phyloP scores from a whole-genome alignment of 2,888 invertebrate species.

The Sussaba pulchella region DNA sequence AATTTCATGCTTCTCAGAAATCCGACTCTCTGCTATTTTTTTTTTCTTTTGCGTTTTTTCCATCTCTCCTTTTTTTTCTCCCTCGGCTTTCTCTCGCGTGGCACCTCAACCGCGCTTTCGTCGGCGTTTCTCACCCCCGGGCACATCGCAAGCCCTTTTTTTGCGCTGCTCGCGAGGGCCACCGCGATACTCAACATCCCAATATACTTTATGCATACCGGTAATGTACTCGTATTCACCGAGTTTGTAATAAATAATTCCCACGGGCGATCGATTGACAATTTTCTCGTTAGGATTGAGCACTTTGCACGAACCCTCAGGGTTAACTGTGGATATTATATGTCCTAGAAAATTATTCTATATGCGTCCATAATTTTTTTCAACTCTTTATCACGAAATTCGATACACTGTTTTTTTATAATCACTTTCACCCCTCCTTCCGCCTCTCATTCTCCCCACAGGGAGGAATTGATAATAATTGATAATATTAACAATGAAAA shows the following conservation, averaged over 20 bases:
- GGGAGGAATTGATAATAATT: background rate
- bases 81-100: conserved; percentile 50
- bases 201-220: background rate
- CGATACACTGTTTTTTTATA: too few relatives aligned
- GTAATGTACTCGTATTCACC: conserved; percentile 33
- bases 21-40: conserved; percentile 69
- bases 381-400: background rate
- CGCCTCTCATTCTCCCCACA: too few relatives aligned
- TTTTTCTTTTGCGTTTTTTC: conserved; percentile 5
- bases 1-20: conserved; percentile 83
- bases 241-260: conserved; percentile 36
- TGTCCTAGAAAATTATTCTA: background rate
- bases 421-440: too few relatives aligned
- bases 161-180: conserved; percentile 35
- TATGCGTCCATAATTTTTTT: too few relatives aligned
- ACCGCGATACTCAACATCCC: conserved; percentile 24
- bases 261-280: conserved; percentile 36
- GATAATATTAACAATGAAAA: background rate
- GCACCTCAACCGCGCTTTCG: conserved; percentile 50
- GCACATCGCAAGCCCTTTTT: conserved; percentile 32
- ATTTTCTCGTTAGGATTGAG: conserved; percentile 21
- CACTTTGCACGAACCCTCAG: background rate
- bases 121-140: conserved; percentile 55
- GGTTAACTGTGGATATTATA: background rate
- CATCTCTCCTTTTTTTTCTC: background rate